Evolutionary conservation across 2,797 vertebrate genomes (phyloP).

Genomic region (Catamblyrhynchus diadema): DNA sequence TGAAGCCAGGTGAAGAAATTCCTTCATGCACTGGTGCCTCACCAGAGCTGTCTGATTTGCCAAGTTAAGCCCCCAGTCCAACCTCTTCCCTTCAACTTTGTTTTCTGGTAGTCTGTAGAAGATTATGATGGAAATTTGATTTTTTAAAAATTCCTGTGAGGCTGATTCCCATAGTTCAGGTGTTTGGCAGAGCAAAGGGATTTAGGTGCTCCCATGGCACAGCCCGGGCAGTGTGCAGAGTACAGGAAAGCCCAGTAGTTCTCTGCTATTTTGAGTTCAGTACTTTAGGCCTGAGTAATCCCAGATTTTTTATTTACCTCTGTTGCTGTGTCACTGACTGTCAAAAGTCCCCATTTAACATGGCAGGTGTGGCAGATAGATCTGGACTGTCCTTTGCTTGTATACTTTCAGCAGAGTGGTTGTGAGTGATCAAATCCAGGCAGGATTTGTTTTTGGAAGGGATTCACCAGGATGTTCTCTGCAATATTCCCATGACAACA

Average conservation of each 20-base stretch:
- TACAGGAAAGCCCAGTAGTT: background rate
- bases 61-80: background rate
- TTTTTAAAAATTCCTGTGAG: background rate
- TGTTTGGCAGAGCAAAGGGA: background rate
- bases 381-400: background rate
- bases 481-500: conserved; percentile 17
- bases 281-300: background rate
- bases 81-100: background rate
- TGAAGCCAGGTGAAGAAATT: background rate
- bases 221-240: background rate
- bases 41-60: background rate
- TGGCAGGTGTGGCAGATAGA: background rate
- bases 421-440: background rate
- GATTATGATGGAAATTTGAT: background rate
- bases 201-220: background rate
- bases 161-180: background rate
- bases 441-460: background rate
- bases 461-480: background rate
- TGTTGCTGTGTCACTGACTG: background rate
- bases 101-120: background rate
- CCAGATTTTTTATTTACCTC: background rate
- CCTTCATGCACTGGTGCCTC: background rate
- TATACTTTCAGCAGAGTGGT: background rate
- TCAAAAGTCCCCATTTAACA: background rate
- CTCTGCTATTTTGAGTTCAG: background rate